Conservation (phyloP, 1,140 invertebrate genomes). For the Tetranychus urticae region DNA sequence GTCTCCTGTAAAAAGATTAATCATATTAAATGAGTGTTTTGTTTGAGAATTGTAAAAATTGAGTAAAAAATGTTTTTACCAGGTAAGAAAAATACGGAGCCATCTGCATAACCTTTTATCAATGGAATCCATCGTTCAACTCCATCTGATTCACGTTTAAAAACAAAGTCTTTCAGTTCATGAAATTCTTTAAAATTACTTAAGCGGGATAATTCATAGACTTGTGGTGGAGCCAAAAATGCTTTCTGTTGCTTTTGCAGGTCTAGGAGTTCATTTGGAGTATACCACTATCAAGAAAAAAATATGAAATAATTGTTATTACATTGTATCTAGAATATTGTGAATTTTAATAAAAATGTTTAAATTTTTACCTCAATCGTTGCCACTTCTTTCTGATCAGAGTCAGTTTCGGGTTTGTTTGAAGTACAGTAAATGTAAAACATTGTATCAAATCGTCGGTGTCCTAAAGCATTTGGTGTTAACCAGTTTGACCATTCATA, state of each 20-base stretch:
- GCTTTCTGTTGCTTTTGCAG: slow-evolving; percentile 15
- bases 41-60: no score
- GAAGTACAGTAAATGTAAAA: slow-evolving; percentile 45
- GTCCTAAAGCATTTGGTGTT: slow-evolving; percentile 32
- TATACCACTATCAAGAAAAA: slow-evolving; percentile 19
- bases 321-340: not conserved
- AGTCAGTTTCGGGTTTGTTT: slow-evolving; percentile 26
- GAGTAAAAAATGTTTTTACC: slow-evolving; percentile 5
- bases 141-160: slow-evolving; percentile 16
- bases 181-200: slow-evolving; percentile 16
- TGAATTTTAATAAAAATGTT: not conserved
- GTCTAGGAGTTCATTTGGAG: slow-evolving; percentile 18
- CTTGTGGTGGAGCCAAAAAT: slow-evolving; percentile 25
- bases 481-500: slow-evolving; percentile 67
- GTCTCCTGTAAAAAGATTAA: not conserved
- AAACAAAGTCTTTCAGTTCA: slow-evolving; percentile 18
- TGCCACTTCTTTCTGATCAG: slow-evolving; percentile 38
- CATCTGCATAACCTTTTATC: slow-evolving; percentile 18
- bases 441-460: slow-evolving; percentile 39
- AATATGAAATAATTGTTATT: not conserved
- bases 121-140: slow-evolving; percentile 22
- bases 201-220: slow-evolving; percentile 21
- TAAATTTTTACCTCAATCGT: slow-evolving; percentile 8
- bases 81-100: slow-evolving; percentile 20
- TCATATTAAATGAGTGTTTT: no score